Evolutionary conservation across 1,140 invertebrate genomes (phyloP).

Genomic region (Saxidomus purpurata): DNA sequence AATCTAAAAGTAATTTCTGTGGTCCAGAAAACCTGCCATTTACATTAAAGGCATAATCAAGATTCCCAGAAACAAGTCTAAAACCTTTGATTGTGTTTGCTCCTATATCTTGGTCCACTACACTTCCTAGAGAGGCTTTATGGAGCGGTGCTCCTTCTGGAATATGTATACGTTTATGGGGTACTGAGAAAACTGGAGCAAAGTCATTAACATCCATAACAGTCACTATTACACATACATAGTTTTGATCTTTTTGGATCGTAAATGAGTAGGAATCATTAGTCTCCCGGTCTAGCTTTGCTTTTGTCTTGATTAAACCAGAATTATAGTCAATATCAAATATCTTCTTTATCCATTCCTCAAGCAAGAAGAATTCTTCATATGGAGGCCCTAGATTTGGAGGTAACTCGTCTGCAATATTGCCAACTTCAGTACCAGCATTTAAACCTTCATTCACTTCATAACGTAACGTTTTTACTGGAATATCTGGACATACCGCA

Average conservation of each 20-base stretch:
- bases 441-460: background rate
- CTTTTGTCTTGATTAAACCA: slow-evolving; percentile 52
- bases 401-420: background rate
- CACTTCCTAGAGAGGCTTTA: slow-evolving; percentile 92
- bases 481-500: background rate
- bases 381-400: slow-evolving; percentile 17
- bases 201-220: slow-evolving; percentile 96
- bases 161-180: slow-evolving; percentile 89
- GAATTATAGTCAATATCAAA: slow-evolving; percentile 54
- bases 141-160: slow-evolving; percentile 84
- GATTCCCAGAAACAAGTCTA: slow-evolving; percentile 30
- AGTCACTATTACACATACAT: slow-evolving; percentile 75
- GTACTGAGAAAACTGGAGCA: slow-evolving; percentile 88
- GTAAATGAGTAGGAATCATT: slow-evolving; percentile 95
- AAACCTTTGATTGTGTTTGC: slow-evolving; percentile 59
- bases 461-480: background rate
- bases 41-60: slow-evolving; percentile 57
- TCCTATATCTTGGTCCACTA: slow-evolving; percentile 92
- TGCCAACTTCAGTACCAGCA: slow-evolving; percentile 28
- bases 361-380: slow-evolving; percentile 6
- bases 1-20: slow-evolving; percentile 61
- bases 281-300: slow-evolving; percentile 93
- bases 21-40: slow-evolving; percentile 28
- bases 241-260: slow-evolving; percentile 93
- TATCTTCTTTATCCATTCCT: background rate